Conservation (phyloP, 2,797 vertebrate genomes). For the Brachyalestes nurse region DNA sequence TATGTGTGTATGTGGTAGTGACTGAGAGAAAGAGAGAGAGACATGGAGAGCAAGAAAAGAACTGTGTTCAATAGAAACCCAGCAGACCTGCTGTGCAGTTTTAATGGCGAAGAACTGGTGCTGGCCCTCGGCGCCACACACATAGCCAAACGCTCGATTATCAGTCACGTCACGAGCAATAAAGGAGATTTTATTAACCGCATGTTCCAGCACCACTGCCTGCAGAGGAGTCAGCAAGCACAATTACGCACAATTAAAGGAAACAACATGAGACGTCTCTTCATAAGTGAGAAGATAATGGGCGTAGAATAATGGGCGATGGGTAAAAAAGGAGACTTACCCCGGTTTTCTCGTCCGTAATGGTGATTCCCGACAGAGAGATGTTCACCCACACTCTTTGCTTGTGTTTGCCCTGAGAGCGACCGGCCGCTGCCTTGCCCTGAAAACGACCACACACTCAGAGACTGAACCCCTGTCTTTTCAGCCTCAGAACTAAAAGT, state of each 20-base stretch:
- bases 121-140: slow-evolving; percentile 96
- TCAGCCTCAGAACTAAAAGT: background rate
- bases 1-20: background rate
- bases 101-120: slow-evolving; percentile 99
- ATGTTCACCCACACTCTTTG: slow-evolving; percentile 79
- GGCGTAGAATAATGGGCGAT: background rate
- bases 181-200: slow-evolving; percentile 97
- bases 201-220: slow-evolving; percentile 95
- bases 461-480: background rate
- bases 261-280: background rate
- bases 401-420: slow-evolving; percentile 78
- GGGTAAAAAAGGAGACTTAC: slow-evolving; percentile 62
- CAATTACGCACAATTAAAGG: background rate
- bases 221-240: slow-evolving; percentile 59
- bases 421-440: slow-evolving; percentile 73
- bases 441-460: slow-evolving; percentile 42
- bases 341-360: slow-evolving; percentile 75
- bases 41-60: slow-evolving; percentile 1
- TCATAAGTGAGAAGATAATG: background rate
- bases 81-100: slow-evolving; percentile 91
- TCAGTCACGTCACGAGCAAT: slow-evolving; percentile 97
- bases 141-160: slow-evolving; percentile 94
- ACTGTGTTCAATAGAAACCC: slow-evolving; percentile 13
- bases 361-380: slow-evolving; percentile 69
- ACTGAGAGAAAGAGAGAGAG: slow-evolving; percentile 18